These are phyloP conservation scores for Stictocephala bisonia DNA, from an alignment of 2,888 invertebrate genomes.

Conservation along the genomic window DNA sequence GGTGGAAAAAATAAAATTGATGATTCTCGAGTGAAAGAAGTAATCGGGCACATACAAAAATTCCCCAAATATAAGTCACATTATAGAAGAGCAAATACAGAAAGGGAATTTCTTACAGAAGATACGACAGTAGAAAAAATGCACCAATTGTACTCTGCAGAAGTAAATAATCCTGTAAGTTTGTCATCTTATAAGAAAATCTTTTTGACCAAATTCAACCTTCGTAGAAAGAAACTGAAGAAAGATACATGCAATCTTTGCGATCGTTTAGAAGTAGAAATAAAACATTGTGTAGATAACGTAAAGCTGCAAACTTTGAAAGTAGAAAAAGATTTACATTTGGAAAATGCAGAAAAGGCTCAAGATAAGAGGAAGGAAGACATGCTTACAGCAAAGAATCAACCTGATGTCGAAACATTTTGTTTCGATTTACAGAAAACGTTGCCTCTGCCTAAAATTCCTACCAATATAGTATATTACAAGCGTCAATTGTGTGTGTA, in stretches of 20 bases:
- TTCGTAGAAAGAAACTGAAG: conserved; percentile 35
- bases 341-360: not conserved
- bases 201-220: conserved; percentile 11
- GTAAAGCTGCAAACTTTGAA: not conserved
- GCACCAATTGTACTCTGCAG: conserved; percentile 47
- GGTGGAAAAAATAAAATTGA: too few species aligned
- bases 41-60: conserved; percentile 46
- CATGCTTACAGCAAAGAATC: not conserved
- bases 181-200: conserved; percentile 29
- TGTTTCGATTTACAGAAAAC: conserved; percentile 58
- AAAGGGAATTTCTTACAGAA: conserved; percentile 44
- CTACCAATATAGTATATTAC: conserved; percentile 57
- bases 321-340: conserved; percentile 1
- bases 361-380: not conserved
- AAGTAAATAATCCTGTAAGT: not conserved
- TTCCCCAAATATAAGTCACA: conserved; percentile 51
- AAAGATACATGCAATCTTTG: conserved; percentile 39
- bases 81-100: conserved; percentile 44
- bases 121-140: conserved; percentile 49
- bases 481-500: conserved; percentile 59
- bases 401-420: conserved; percentile 17
- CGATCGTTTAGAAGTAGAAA: not conserved
- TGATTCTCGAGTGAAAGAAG: too few species aligned
- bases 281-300: not conserved
- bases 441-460: conserved; percentile 56